Conservation (phyloP, 2,113 vertebrate genomes). For the Cacatua alba region DNA sequence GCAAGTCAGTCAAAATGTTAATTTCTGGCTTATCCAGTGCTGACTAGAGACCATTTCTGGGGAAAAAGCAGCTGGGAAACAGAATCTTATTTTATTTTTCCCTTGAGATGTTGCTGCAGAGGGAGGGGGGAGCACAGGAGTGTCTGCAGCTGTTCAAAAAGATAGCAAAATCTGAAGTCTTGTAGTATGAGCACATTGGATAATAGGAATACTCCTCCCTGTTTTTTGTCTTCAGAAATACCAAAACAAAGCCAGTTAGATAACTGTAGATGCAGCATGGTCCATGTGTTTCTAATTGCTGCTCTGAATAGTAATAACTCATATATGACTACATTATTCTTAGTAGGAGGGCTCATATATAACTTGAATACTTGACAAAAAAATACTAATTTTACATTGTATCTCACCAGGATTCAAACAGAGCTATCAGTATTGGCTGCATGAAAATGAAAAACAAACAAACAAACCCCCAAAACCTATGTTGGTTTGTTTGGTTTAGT, state of each 20-base stretch:
- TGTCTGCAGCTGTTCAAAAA: background rate
- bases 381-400: background rate
- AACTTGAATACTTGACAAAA: background rate
- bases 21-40: background rate
- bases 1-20: background rate
- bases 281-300: background rate
- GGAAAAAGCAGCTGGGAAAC: background rate
- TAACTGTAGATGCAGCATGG: background rate
- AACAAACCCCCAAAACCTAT: background rate
- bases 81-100: background rate
- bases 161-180: background rate
- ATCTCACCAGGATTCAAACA: background rate
- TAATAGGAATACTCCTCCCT: background rate
- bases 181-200: background rate
- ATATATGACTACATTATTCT: background rate
- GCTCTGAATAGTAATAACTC: background rate
- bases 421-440: background rate
- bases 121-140: accelerated
- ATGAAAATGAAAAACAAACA: background rate
- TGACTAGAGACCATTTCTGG: background rate
- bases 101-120: background rate
- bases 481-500: background rate
- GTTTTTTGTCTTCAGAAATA: background rate
- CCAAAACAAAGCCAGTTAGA: background rate
- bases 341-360: background rate